Evolutionary conservation across 2,888 invertebrate species (phyloP), one percentile per base, ranked within the genome.

Genomic region (Acanthococcus lagerstroemiae): DNA sequence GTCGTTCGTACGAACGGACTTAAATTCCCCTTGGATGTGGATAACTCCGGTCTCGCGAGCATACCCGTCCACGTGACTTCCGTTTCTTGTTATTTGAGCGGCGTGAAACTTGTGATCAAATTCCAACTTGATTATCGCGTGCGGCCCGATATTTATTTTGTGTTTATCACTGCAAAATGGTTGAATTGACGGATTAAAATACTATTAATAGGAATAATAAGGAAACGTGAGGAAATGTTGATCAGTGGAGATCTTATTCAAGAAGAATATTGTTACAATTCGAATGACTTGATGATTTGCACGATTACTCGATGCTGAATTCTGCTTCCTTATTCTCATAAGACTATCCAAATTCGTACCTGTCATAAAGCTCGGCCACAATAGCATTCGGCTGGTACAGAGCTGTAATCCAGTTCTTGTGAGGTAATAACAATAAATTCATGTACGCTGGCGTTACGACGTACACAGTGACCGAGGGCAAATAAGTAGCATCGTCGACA

Each of bases 321-420:
- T n/a, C n/a, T n/a, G n/a, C n/a, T n/a, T n/a, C n/a, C n/a, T n/a
- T n/a, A n/a, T n/a, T n/a, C n/a, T n/a, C n/a, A n/a, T n/a, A n/a
- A n/a, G n/a, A n/a, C n/a, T n/a, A n/a, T n/a, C n/a, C n/a, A n/a
- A n/a, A n/a, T n/a, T n/a, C n/a, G 71, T 73, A 80, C 77, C 78
- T 80, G 70, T 86, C 84, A 74, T 80, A 86, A 6, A 86, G 75
- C 72, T 86, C 83, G 15, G 86, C 82, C 5, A 82, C 78, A 25
- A 91, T 82, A 71, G 84, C 84, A 74, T 89, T 88, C 27, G 79
- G 79, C 68, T 85, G 81, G 1, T 84, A 84, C 22, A 85, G 80
- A 66, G 88, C 80, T 3, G 91, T 80, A 3, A 86, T 81, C 85
- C 87, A 89, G 73, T 85, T 88, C 72, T 83, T 82, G 71, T 86